These are phyloP conservation scores for Ardeotis arabs DNA, from an alignment of 2,113 vertebrate genomes.

Conservation along the genomic window DNA sequence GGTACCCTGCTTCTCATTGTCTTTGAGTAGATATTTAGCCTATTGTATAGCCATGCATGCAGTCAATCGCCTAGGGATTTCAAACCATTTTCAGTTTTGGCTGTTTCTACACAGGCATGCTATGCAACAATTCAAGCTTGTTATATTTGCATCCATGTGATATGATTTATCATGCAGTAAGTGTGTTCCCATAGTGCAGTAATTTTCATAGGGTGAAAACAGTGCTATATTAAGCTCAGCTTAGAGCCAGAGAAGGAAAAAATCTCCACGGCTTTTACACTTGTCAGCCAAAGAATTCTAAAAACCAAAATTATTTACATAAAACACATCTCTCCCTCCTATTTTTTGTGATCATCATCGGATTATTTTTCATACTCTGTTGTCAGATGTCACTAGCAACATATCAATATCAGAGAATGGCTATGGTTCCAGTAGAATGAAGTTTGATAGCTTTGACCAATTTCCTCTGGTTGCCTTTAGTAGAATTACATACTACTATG, in stretches of 20 bases:
- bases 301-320: slow-evolving; percentile 16
- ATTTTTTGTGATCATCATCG: slow-evolving; percentile 7
- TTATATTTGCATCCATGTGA: neutral
- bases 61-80: neutral
- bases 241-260: neutral
- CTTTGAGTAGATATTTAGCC: neutral
- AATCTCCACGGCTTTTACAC: neutral
- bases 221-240: neutral
- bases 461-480: neutral
- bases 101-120: neutral
- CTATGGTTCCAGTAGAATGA: neutral
- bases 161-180: slow-evolving; percentile 19
- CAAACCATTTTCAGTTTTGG: neutral
- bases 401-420: neutral
- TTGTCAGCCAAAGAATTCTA: neutral
- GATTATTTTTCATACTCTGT: neutral
- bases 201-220: slow-evolving; percentile 13
- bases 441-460: slow-evolving; percentile 4
- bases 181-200: neutral
- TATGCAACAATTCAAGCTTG: neutral
- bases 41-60: neutral
- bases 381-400: slow-evolving; percentile 2
- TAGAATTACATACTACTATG: neutral
- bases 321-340: neutral
- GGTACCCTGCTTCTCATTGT: neutral